Conservation (phyloP, 2,797 vertebrate genomes). For the Betta splendens region DNA sequence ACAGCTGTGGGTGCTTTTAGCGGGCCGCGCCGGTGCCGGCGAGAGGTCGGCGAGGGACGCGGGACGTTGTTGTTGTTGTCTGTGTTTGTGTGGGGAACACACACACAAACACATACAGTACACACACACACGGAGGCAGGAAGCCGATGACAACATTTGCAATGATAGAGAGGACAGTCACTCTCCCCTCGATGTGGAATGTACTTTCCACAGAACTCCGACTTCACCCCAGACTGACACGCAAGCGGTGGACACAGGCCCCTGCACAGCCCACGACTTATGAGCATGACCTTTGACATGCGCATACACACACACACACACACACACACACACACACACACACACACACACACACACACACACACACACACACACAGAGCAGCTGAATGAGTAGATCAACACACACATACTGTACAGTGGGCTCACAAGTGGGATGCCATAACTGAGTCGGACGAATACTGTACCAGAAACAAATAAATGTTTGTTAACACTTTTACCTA, state of each 20-base stretch:
- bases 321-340: neutral
- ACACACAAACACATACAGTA: slow-evolving; percentile 7
- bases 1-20: slow-evolving; percentile 53
- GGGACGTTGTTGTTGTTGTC: slow-evolving; percentile 42
- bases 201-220: slow-evolving; percentile 34
- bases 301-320: neutral
- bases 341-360: neutral
- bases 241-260: slow-evolving; percentile 8
- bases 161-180: slow-evolving; percentile 24
- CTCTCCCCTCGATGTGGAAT: slow-evolving; percentile 54
- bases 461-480: slow-evolving; percentile 13
- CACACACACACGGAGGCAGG: slow-evolving; percentile 15
- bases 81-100: slow-evolving; percentile 24
- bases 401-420: neutral
- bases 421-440: neutral
- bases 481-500: no score
- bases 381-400: neutral
- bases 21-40: slow-evolving; percentile 42
- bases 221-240: slow-evolving; percentile 12
- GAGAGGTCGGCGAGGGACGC: slow-evolving; percentile 42
- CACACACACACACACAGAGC: neutral
- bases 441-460: neutral
- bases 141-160: slow-evolving; percentile 43
- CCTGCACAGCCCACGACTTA: neutral
- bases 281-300: slow-evolving; percentile 12